A percentile compares a stretch with the other conserved stretches of the same genome.
Evolutionary conservation across 2,888 invertebrate genomes (phyloP).

Genomic region (Apamea crenata): DNA sequence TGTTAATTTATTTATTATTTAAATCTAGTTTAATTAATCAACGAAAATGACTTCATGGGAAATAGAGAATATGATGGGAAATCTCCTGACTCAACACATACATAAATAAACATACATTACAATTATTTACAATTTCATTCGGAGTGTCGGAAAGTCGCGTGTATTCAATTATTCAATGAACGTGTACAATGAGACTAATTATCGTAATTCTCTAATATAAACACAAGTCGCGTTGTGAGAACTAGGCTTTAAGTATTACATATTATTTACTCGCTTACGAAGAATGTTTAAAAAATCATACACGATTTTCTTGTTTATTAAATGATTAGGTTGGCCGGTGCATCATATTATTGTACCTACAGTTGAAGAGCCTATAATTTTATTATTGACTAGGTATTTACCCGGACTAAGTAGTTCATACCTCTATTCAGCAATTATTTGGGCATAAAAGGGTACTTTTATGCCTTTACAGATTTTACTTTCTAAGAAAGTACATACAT

Average conservation of each 20-base stretch:
- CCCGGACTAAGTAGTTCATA: background rate
- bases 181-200: background rate
- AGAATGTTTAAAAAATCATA: background rate
- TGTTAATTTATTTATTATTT: constrained; percentile 15
- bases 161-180: constrained; percentile 32
- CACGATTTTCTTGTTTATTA: no score
- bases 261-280: background rate
- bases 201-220: background rate
- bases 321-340: background rate
- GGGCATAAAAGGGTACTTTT: background rate
- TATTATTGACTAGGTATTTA: background rate
- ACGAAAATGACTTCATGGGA: constrained; percentile 40
- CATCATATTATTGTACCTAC: background rate
- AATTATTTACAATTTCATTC: constrained; percentile 19
- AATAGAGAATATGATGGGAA: constrained; percentile 8
- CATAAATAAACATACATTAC: constrained; percentile 29
- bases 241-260: background rate
- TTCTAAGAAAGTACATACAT: background rate
- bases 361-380: background rate
- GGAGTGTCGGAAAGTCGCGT: constrained; percentile 5
- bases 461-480: background rate
- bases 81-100: constrained; percentile 6
- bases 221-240: constrained; percentile 14
- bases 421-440: background rate
- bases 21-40: background rate